A percentile compares a stretch with the other conserved stretches of the same genome.
phyloP scores from a whole-genome alignment of 2,113 vertebrate genomes.

The Archocentrus centrarchus region DNA sequence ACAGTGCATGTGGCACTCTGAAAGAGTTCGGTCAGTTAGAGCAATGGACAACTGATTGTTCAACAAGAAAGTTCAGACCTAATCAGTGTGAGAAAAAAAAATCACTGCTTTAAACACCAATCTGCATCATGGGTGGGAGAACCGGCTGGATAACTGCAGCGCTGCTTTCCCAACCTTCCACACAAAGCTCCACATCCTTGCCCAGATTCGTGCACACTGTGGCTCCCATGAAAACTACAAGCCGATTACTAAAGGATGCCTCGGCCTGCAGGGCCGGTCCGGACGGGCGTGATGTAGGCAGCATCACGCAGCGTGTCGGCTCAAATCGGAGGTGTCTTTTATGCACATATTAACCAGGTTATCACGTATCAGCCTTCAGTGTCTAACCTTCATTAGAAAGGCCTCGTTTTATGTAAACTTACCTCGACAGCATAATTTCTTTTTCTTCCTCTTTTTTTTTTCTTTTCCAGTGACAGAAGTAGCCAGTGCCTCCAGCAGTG shows the following conservation, averaged over 20 bases:
- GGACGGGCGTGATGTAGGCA: not conserved
- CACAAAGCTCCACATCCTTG: not conserved
- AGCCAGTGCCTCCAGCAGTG: not conserved
- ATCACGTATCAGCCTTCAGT: not conserved
- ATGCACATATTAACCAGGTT: conserved; percentile 30
- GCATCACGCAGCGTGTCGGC: conserved; percentile 5
- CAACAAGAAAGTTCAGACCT: not conserved
- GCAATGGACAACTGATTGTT: not conserved
- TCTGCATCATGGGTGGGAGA: not conserved
- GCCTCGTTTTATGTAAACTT: not conserved
- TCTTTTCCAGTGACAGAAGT: not conserved
- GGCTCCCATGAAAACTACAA: not conserved
- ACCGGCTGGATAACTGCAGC: not conserved
- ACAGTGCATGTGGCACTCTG: too few species aligned
- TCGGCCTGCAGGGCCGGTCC: not conserved
- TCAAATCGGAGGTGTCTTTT: conserved; percentile 37
- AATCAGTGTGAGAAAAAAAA: too few species aligned
- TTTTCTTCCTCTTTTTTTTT: not conserved
- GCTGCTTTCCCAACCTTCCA: too few species aligned
- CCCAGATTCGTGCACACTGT: not conserved
- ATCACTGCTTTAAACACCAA: too few species aligned
- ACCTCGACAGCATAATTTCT: not conserved
- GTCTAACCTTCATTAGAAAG: not conserved
- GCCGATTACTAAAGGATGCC: not conserved
- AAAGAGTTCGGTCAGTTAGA: not conserved